phyloP scores from a whole-genome alignment of 2,113 vertebrate genomes.

The Epinephelus cyanopodus region DNA sequence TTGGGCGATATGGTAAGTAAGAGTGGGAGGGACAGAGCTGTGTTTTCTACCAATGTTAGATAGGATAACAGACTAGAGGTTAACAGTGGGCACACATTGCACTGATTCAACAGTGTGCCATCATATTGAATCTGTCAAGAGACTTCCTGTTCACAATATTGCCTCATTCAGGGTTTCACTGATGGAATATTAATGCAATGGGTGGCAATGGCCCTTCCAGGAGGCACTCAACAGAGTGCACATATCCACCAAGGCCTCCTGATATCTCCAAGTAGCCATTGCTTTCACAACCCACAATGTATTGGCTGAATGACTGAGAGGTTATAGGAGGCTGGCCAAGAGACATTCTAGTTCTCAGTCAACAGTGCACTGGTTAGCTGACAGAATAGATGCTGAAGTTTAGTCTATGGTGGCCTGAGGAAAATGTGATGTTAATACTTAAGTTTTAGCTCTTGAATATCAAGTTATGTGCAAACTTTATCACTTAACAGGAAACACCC shows the following conservation, averaged over 20 bases:
- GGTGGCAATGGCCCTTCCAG: slow-evolving; percentile 3
- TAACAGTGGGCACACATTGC: neutral
- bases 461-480: too few relatives aligned
- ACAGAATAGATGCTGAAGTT: neutral
- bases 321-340: neutral
- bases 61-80: neutral
- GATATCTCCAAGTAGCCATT: neutral
- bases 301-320: neutral
- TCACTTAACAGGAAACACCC: too few relatives aligned
- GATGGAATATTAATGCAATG: slow-evolving; percentile 6
- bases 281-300: slow-evolving; percentile 6
- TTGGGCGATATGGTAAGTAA: neutral
- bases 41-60: neutral
- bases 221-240: slow-evolving; percentile 8
- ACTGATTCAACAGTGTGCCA: neutral
- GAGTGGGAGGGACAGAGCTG: neutral
- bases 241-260: slow-evolving; percentile 12
- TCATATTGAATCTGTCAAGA: neutral
- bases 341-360: neutral
- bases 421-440: neutral
- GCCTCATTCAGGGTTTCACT: slow-evolving; percentile 2
- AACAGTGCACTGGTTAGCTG: neutral
- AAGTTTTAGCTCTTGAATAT: neutral
- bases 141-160: neutral
- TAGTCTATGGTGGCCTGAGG: neutral